Evolutionary conservation across 2,797 vertebrate genomes (phyloP).

Genomic region (Coendou prehensilis): DNA sequence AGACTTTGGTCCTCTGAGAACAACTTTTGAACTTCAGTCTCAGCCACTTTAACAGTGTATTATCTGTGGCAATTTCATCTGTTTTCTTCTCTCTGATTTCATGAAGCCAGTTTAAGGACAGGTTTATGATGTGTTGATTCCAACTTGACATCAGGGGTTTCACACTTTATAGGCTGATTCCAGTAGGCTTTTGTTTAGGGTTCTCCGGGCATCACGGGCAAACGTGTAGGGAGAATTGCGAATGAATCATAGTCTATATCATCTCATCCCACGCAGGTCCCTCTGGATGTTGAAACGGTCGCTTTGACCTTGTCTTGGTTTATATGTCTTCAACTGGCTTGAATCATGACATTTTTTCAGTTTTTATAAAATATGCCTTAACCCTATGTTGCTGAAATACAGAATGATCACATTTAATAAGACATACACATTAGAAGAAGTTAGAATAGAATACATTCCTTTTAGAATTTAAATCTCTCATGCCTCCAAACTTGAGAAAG

Average conservation of each 20-base stretch:
- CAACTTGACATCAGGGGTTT: constrained; percentile 35
- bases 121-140: constrained; percentile 48
- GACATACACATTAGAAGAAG: neutral
- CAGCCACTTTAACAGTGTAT: constrained; percentile 59
- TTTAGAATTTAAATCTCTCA: constrained; percentile 11
- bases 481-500: constrained; percentile 21
- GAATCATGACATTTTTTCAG: constrained; percentile 66
- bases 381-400: constrained; percentile 35
- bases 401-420: constrained; percentile 71
- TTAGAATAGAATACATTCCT: constrained; percentile 24
- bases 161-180: neutral
- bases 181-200: constrained; percentile 29
- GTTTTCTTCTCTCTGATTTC: constrained; percentile 68
- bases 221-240: constrained; percentile 56
- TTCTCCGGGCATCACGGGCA: constrained; percentile 50
- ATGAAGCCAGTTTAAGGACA: constrained; percentile 48
- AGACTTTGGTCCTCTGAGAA: constrained; percentile 80
- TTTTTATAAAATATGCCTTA: constrained; percentile 48
- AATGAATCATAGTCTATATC: constrained; percentile 34
- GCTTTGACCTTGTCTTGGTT: constrained; percentile 79
- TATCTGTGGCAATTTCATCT: constrained; percentile 68
- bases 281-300: constrained; percentile 61
- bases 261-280: neutral
- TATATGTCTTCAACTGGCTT: constrained; percentile 60
- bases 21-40: constrained; percentile 79